Base-by-base conservation (phyloP, 1,140 invertebrate species). In the Pogonognathellus flavescens region DNA sequence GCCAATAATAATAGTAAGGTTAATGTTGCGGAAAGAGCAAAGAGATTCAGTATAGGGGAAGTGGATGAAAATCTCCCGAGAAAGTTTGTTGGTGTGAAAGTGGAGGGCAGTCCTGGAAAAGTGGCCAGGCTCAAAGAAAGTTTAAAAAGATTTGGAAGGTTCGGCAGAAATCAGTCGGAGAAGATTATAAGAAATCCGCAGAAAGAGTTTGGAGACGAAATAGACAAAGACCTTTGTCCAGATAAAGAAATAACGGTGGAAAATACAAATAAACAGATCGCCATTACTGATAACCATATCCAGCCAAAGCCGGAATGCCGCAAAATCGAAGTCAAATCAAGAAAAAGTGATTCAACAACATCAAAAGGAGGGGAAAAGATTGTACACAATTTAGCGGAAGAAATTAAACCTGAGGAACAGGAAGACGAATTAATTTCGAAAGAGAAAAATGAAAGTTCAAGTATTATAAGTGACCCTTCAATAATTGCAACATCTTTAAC, bases 101-200 rank as follows among this genome's bases (percentile, higher is more conserved):
- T 80, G 3, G 85, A 86, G 13, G 82, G 80, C 11, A 86, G 57
- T 52, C 81, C 85, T 11, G 85, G 85, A 80, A 86, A 86, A 80
- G 85, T 86, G 5, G 80, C 80, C 14, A 59, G 85, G 59, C n/a
- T 86, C 6, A 86, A 86, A 31, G 85, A 86, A 60, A 86, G 72
- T 49, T n/a, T 86, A 1, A 83, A 84, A 55, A 80, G 62, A 80
- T 86, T 86, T 57, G 85, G 85, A 6, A 80, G 85, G 0, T 86
- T 86, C 50, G 85, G 85, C 14, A 76, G 85, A 16, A 84, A 57
- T 20, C 81, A 86, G 41, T 57, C 82, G 0, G 85, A 86, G 49
- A 86, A 80, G 62, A 70, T 85, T 14, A 50, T 85, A 16, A 20
- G 85, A n/a, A 83, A 53, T 25, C 80, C 52, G 0, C 84, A 85